phyloP scores from a whole-genome alignment of 2,113 vertebrate species.

The Gavia stellata region DNA sequence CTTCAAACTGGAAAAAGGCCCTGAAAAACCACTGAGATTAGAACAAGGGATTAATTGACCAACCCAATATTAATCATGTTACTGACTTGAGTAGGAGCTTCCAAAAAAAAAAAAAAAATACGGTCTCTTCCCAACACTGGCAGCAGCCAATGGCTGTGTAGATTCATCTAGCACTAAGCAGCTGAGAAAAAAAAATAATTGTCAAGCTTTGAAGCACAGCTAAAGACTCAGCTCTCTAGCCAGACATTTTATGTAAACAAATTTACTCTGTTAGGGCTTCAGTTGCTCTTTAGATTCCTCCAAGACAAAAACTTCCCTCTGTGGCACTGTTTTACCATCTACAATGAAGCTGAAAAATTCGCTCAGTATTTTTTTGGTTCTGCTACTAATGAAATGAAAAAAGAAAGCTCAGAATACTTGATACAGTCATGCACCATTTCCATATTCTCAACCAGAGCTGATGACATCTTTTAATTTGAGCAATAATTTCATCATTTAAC shows the following conservation, averaged over 20 bases:
- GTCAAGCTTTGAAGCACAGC: slow-evolving; percentile 36
- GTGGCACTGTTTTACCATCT: background rate
- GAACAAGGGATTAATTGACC: slow-evolving; percentile 43
- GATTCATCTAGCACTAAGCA: background rate
- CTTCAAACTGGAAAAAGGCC: background rate
- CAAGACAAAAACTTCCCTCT: slow-evolving; percentile 2
- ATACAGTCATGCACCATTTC: background rate
- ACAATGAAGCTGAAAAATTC: background rate
- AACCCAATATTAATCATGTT: slow-evolving; percentile 9
- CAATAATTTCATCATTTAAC: background rate
- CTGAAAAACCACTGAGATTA: background rate
- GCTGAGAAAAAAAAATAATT: background rate
- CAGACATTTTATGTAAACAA: slow-evolving; percentile 51
- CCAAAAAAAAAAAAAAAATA: background rate
- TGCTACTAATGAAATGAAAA: background rate
- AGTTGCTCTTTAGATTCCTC: background rate
- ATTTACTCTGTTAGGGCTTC: background rate
- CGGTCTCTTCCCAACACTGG: background rate
- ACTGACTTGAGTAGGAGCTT: background rate
- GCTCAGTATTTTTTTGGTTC: background rate
- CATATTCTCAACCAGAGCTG: background rate
- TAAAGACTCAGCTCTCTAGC: background rate
- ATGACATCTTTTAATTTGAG: background rate
- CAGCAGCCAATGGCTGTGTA: slow-evolving; percentile 15
- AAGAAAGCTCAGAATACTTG: background rate